phyloP scores from a whole-genome alignment of 2,113 vertebrate species.

The Pangasianodon hypophthalmus region DNA sequence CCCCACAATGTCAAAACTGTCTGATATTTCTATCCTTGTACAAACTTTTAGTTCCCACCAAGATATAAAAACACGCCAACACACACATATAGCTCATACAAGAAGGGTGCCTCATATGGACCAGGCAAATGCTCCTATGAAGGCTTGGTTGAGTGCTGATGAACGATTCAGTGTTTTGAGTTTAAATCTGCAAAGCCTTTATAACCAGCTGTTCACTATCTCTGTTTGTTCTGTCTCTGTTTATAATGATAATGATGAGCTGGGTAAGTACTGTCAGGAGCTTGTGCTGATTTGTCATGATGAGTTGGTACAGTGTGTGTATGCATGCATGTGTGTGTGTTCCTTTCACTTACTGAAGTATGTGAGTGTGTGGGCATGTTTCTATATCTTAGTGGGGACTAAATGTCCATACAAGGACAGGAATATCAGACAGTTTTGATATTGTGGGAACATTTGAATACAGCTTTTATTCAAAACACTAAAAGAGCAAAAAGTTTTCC shows the following conservation, averaged over 20 bases:
- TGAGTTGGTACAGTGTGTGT: background rate
- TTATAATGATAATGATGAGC: constrained; percentile 11
- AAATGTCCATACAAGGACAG: background rate
- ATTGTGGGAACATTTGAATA: background rate
- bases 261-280: constrained; percentile 21
- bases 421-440: background rate
- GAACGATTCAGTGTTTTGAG: background rate
- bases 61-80: background rate
- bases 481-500: background rate
- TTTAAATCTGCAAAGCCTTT: background rate
- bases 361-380: background rate
- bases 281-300: constrained; percentile 5
- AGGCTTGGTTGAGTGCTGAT: background rate
- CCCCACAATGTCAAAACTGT: background rate
- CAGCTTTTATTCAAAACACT: background rate
- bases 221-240: constrained; percentile 22
- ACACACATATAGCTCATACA: background rate
- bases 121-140: background rate
- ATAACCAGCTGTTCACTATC: background rate
- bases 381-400: background rate
- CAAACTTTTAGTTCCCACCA: background rate
- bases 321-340: constrained; percentile 6
- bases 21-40: background rate
- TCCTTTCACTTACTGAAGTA: background rate
- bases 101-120: background rate